Evolutionary conservation across 2,888 invertebrate species (phyloP), one percentile per base, ranked within the genome.

Genomic region (Cinara cedri): DNA sequence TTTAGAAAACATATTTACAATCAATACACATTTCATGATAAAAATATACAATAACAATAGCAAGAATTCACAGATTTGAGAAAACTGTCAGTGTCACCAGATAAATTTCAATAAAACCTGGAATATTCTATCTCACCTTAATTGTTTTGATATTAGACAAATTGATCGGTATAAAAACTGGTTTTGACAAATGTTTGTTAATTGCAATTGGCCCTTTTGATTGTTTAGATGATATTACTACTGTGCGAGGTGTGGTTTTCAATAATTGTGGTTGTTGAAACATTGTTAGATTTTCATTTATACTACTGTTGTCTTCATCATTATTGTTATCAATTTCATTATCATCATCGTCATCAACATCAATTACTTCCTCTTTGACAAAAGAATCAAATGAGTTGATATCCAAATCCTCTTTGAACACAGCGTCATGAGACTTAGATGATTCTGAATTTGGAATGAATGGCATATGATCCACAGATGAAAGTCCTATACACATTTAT

Each of bases 111-210:
- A 60, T 60, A 60, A n/a, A 24, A 34, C 34, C 34, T 34, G 6
- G 34, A 34, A 34, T 34, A 34, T 26, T 9, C 10, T 60, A 34
- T 54, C 63, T 60, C 34, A 80, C 81, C 65, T 81, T 81, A 49
- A 81, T 81, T 46, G 81, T 81, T 74, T 80, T 81, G 8, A 81
- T 60, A 34, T 60, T 80, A 6, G 81, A 80, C 62, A 81, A 74
- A 81, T 81, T 81, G 13, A 81, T 80, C 16, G 81, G 81, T 54
- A 81, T 81, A 66, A 81, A 72, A 74, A 81, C 78, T 21, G 68
- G 78, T 78, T 78, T 78, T 60, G 68, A 60, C 24, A 78, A 24
- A 34, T 60, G 51, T 60, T 78, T 70, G 42, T 60, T 51, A 57
- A 78, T 78, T 34, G 51, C 34, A 78, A 70, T 70, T 60, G n/a